Conservation (phyloP, 1,140 invertebrate genomes). For the Callitettix versicolor region DNA sequence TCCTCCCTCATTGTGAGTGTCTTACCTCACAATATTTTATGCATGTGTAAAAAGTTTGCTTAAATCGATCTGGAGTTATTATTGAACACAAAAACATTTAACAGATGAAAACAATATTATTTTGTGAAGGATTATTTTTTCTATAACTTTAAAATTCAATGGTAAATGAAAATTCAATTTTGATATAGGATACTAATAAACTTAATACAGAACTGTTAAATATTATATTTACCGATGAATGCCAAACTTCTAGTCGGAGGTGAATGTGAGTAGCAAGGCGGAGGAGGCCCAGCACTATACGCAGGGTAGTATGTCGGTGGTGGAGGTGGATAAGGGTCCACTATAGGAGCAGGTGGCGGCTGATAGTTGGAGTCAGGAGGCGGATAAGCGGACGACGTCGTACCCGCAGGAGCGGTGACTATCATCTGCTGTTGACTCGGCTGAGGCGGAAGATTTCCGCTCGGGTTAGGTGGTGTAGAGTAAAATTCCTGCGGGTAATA, state of each 20-base stretch:
- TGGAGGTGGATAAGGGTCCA: constrained; percentile 20
- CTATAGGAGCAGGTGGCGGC: constrained; percentile 22
- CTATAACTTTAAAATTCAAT: too few relatives aligned
- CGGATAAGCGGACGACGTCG: constrained; percentile 26
- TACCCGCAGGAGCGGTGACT: constrained; percentile 33
- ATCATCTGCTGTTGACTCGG: constrained; percentile 21
- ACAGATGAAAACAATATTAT: too few relatives aligned
- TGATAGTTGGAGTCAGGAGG: constrained; percentile 34
- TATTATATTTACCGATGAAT: constrained; percentile 25
- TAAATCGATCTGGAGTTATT: too few relatives aligned
- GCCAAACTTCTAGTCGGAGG: constrained; percentile 49
- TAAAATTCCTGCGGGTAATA: constrained; percentile 32
- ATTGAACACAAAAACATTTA: too few relatives aligned
- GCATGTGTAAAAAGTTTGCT: too few relatives aligned
- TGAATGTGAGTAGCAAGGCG: constrained; percentile 55
- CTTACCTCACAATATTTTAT: too few relatives aligned
- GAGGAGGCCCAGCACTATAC: constrained; percentile 34
- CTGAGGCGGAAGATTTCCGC: constrained; percentile 19
- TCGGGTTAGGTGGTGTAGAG: constrained; percentile 21
- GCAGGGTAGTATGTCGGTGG: constrained; percentile 50
- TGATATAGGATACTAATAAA: too few relatives aligned
- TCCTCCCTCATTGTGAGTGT: too few relatives aligned
- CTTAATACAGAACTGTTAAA: too few relatives aligned
- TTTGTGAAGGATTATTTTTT: too few relatives aligned
- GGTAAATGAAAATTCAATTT: too few relatives aligned